These are phyloP conservation scores for Emys orbicularis DNA, from an alignment of 2,797 vertebrate genomes.

Conservation along the genomic window DNA sequence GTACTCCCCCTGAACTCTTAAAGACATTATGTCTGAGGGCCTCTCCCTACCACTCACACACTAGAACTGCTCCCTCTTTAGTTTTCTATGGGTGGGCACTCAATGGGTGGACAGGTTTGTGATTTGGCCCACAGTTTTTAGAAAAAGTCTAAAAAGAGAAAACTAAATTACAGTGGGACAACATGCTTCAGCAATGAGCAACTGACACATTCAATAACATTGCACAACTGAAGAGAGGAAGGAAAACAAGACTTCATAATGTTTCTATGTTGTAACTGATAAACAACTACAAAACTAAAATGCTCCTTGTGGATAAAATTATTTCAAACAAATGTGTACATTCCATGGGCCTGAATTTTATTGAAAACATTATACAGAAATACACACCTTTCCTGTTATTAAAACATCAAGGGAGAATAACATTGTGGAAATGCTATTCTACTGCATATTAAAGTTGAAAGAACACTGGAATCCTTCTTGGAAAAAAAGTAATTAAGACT, in stretches of 20 bases:
- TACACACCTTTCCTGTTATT: background rate
- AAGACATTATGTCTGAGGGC: accelerated
- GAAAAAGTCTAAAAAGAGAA: background rate
- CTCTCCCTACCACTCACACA: background rate
- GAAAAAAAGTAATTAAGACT: background rate
- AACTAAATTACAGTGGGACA: background rate
- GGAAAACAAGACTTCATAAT: background rate
- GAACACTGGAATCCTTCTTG: background rate
- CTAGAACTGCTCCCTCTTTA: background rate
- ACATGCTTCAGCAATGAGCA: background rate
- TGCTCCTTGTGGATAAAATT: background rate
- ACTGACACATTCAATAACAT: background rate
- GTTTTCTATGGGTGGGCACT: background rate
- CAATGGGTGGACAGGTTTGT: accelerated
- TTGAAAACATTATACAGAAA: background rate
- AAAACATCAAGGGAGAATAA: background rate
- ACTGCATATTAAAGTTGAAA: background rate
- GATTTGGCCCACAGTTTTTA: background rate
- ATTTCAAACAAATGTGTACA: background rate
- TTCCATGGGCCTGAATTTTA: background rate
- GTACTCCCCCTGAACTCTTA: background rate
- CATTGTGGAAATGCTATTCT: background rate
- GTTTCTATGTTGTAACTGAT: background rate
- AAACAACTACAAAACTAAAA: background rate
- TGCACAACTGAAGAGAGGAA: background rate